Evolutionary conservation across 2,113 vertebrate species (phyloP), one percentile per base, ranked within the genome.

Genomic region (Machaerirhynchus nigripectus): DNA sequence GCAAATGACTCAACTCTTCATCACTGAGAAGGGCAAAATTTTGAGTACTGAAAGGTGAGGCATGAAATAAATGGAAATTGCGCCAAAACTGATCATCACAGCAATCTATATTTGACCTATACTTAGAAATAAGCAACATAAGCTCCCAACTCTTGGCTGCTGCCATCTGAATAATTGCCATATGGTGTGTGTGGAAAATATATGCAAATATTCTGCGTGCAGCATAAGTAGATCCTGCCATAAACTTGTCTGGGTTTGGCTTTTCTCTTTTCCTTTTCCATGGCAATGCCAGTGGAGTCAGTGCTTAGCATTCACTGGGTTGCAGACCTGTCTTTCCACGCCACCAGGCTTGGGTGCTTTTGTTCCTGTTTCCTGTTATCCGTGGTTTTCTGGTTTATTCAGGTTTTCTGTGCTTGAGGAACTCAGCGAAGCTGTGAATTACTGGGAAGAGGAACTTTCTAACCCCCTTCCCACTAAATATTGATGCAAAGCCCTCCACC

Each of bases 121-220:
- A 16, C 84, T 49, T 67, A 40, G 71, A 60, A 93, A 63, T 11
- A 67, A 82, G 42, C 46, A 76, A 75, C 69, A 75, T 7, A 81
- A 92, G 50, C 8, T 68, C 60, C 84, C 20, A 57, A 37, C 59
- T 12, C 67, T 91, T 73, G 68, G 56, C 74, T 92, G 40, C 11
- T 91, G 65, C 67, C 73, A 46, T 84, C 50, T 71, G 61, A 94
- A 81, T 89, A 82, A 96, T 73, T 86, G 55, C 94, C 94, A 92
- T 89, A 91, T 91, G 91, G 55, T 75, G 53, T 63, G 82, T 74
- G 79, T 80, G 59, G 60, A 90, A 87, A 95, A 95, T 79, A 91
- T 7, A 93, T 92, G 88, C 90, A 93, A 88, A 94, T 94, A 78
- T 44, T 83, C 89, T 44, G 73, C 9, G 2, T 59, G 64, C 55